These are phyloP conservation scores for Rhinolophus ferrumequinum DNA, from an alignment of 2,113 vertebrate genomes.

Conservation along the genomic window DNA sequence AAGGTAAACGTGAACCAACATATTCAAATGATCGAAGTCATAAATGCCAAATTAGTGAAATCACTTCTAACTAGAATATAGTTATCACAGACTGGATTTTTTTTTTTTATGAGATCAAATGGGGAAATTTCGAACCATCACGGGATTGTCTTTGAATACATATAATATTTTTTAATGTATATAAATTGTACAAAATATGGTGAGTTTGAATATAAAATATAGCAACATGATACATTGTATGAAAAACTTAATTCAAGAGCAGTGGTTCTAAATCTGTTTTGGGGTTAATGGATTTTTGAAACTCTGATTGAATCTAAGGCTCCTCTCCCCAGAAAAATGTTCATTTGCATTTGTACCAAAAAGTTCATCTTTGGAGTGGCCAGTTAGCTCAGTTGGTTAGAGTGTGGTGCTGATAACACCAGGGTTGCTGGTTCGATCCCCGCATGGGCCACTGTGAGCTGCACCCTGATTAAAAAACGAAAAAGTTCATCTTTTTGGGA, in stretches of 20 bases:
- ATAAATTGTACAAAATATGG: background rate
- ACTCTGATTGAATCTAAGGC: constrained; percentile 36
- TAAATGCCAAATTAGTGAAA: background rate
- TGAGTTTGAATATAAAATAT: constrained; percentile 12
- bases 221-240: background rate
- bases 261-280: background rate
- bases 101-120: background rate
- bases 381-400: too few relatives aligned
- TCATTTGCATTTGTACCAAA: background rate
- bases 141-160: background rate
- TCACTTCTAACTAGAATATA: background rate
- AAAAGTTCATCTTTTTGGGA: background rate
- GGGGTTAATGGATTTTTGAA: background rate
- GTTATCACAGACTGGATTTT: background rate
- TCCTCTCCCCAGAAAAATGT: background rate
- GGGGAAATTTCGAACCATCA: background rate
- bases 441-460: too few relatives aligned
- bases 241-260: constrained; percentile 18
- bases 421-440: too few relatives aligned
- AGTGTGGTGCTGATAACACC: too few relatives aligned
- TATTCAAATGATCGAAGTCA: background rate
- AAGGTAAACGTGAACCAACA: background rate
- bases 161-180: background rate
- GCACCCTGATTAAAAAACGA: too few relatives aligned
- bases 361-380: too few relatives aligned